phyloP scores from a whole-genome alignment of 2,797 vertebrate genomes.

The Potorous gilbertii region DNA sequence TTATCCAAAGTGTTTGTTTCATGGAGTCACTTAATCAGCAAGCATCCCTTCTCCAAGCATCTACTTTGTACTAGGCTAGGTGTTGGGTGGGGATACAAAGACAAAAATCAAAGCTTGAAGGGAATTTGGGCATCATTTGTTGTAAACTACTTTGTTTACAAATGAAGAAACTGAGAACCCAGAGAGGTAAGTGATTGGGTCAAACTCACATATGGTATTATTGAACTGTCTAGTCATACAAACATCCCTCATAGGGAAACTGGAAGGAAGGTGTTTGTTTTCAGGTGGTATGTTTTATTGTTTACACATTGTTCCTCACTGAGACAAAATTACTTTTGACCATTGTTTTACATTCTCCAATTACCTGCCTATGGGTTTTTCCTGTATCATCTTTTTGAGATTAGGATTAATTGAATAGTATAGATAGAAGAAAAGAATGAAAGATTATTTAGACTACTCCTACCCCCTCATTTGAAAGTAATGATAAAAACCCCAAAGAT shows the following conservation, averaged over 20 bases:
- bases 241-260: neutral
- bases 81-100: neutral
- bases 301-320: conserved; percentile 20
- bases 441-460: neutral
- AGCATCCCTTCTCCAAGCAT: neutral
- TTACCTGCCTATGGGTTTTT: neutral
- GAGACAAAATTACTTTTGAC: neutral
- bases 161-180: neutral
- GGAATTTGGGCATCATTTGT: conserved; percentile 13
- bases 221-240: neutral
- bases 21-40: neutral
- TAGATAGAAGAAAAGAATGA: neutral
- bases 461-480: neutral
- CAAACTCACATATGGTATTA: neutral
- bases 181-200: conserved; percentile 19
- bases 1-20: neutral
- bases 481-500: neutral
- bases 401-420: neutral
- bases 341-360: neutral
- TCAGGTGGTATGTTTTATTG: neutral
- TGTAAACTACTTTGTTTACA: conserved; percentile 23
- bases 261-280: neutral
- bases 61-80: neutral
- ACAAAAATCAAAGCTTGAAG: neutral
- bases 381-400: neutral